A percentile compares a stretch with the other conserved stretches of the same genome.
phyloP scores from a whole-genome alignment of 2,113 vertebrate genomes.

The Lepus timidus region DNA sequence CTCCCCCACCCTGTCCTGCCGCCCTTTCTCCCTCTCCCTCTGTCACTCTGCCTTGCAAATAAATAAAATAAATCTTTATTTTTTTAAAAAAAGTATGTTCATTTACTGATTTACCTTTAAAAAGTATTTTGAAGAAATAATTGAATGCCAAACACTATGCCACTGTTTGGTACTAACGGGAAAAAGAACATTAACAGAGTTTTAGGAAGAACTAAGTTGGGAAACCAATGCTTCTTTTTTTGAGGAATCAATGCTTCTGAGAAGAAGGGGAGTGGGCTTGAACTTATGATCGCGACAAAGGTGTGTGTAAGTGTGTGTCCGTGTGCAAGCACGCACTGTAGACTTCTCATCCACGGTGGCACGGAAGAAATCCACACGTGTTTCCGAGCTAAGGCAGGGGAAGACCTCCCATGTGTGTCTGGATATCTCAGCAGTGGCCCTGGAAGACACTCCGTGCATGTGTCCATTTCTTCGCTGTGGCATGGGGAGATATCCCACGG shows the following conservation, averaged over 20 bases:
- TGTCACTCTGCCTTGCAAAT: too few species aligned
- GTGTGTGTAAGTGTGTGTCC: neutral
- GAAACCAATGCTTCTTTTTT: neutral
- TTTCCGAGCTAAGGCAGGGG: too few species aligned
- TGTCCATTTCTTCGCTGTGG: too few species aligned
- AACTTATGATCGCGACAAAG: neutral
- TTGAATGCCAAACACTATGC: neutral
- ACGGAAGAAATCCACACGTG: neutral
- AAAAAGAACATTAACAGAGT: neutral
- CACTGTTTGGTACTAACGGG: neutral
- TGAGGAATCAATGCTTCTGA: neutral
- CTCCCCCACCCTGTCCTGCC: too few species aligned
- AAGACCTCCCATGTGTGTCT: too few species aligned
- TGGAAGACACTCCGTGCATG: neutral
- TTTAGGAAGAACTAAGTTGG: neutral
- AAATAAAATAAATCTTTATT: too few species aligned
- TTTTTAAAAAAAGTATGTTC: neutral
- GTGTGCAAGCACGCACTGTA: neutral
- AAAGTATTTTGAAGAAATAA: neutral
- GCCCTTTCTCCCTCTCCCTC: too few species aligned
- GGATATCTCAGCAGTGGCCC: neutral
- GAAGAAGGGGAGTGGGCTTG: neutral
- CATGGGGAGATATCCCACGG: too few species aligned
- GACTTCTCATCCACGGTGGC: neutral
- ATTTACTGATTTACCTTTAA: neutral